These are phyloP conservation scores for Sphecodes monilicornis DNA, from an alignment of 2,888 invertebrate genomes.

Conservation along the genomic window DNA sequence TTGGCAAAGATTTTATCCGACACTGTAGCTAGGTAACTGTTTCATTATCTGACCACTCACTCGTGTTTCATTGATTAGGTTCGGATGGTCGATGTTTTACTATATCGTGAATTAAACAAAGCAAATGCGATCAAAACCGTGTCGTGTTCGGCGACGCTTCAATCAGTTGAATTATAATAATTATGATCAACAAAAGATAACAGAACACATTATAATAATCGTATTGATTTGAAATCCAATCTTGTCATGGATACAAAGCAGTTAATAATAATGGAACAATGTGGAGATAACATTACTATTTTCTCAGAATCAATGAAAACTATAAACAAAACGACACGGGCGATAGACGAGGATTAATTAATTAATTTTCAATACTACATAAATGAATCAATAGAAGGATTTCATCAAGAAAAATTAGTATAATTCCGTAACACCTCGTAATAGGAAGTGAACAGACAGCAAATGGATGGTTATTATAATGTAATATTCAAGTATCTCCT, in stretches of 20 bases:
- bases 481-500: not conserved
- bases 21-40: not conserved
- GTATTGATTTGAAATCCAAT: not conserved
- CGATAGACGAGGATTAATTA: not conserved
- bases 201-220: too few species aligned
- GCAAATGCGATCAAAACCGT: too few species aligned
- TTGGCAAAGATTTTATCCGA: not conserved
- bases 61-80: not conserved
- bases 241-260: not conserved
- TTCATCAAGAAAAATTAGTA: not conserved
- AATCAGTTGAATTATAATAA: not conserved
- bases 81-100: too few species aligned
- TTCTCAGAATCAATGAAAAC: not conserved
- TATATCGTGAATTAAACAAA: too few species aligned
- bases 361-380: not conserved
- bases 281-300: too few species aligned
- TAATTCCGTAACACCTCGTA: not conserved
- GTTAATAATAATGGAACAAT: not conserved
- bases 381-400: not conserved
- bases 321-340: not conserved
- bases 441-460: not conserved
- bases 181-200: not conserved
- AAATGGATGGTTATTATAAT: conserved; percentile 2
- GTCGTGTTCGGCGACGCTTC: not conserved
- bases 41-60: not conserved